Base-by-base conservation (phyloP, 2,797 vertebrate species). In the Amniataba percoides region DNA sequence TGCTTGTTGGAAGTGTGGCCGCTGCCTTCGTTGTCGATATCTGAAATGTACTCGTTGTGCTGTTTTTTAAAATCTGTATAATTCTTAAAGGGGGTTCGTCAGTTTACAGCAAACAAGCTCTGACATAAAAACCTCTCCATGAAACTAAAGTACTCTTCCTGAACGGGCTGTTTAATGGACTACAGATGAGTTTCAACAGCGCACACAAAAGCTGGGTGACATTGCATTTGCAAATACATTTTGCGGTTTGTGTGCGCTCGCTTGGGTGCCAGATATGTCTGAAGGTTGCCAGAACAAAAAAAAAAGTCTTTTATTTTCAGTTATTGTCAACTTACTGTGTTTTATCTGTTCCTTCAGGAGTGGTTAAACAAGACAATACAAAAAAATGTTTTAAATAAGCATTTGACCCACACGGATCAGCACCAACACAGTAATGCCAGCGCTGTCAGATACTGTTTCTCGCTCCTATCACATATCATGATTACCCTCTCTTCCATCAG, bases 141-240 rank as follows among this genome's bases (percentile, higher is more conserved):
- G 86, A 83, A 88, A 85, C 75, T 51, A n/a, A 82, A 83, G 84
- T 9, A 51, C 65, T 51, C 46, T 11, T 86, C 11, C 67, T 71
- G 73, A 81, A 76, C 18, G 31, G 45, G 70, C 67, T n/a, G 25
- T 74, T 58, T 89, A 90, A 92, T 88, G 83, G 83, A 85, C 82
- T 81, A 78, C 88, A 92, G 86, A 89, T 87, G 81, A 90, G 82
- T 62, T 82, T 80, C 79, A 79, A 52, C 53, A 14, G 56, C 49
- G 10, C 71, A 48, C 40, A 69, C 39, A 64, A 61, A 64, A 68
- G 42, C 78, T 55, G 59, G 65, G 71, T 80, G 78, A 85, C 76
- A 78, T 39, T 72, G 45, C 59, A 74, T 87, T 83, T 74, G 53
- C 61, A 81, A 82, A 81, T 74, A 68, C 15, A 65, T 74, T 78